A percentile compares a stretch with the other conserved stretches of the same genome.
These are phyloP conservation scores for Torymus texanus DNA, from an alignment of 2,888 invertebrate species.

Conservation along the genomic window DNA sequence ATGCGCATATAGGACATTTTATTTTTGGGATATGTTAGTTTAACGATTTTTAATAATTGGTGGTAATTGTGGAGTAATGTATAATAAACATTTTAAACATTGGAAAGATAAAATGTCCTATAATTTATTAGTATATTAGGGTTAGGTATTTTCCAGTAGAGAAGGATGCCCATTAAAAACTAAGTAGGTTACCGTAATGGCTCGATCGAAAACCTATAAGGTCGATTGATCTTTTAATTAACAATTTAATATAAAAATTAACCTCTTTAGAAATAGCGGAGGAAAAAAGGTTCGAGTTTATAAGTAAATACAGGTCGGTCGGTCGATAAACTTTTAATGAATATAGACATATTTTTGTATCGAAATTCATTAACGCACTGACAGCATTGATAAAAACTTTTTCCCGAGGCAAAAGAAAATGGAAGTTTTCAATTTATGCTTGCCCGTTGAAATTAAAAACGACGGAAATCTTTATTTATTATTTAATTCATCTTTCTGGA, in stretches of 20 bases:
- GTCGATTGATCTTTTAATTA: constrained; percentile 28
- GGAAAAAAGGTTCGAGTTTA: constrained; percentile 7
- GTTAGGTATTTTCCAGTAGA: not conserved
- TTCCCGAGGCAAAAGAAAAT: not conserved
- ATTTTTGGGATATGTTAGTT: not conserved
- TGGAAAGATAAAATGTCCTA: constrained; percentile 15
- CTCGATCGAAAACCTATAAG: constrained; percentile 8
- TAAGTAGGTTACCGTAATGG: not conserved
- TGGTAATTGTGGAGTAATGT: too few relatives aligned
- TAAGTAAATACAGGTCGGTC: constrained; percentile 15
- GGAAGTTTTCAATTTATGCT: constrained; percentile 33
- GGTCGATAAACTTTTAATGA: constrained; percentile 9
- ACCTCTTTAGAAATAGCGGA: not conserved
- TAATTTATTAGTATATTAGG: constrained; percentile 3
- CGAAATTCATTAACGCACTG: constrained; percentile 29
- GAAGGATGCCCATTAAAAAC: not conserved
- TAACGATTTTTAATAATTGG: too few relatives aligned
- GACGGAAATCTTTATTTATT: not conserved
- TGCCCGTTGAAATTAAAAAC: not conserved
- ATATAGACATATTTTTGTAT: not conserved
- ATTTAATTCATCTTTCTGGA: not conserved
- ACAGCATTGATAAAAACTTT: constrained; percentile 35
- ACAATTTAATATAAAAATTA: constrained; percentile 20
- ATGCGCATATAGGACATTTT: constrained; percentile 11
- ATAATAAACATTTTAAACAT: too few relatives aligned